These are phyloP conservation scores for Pycnonotus jocosus DNA, from an alignment of 2,113 vertebrate genomes.

Conservation along the genomic window DNA sequence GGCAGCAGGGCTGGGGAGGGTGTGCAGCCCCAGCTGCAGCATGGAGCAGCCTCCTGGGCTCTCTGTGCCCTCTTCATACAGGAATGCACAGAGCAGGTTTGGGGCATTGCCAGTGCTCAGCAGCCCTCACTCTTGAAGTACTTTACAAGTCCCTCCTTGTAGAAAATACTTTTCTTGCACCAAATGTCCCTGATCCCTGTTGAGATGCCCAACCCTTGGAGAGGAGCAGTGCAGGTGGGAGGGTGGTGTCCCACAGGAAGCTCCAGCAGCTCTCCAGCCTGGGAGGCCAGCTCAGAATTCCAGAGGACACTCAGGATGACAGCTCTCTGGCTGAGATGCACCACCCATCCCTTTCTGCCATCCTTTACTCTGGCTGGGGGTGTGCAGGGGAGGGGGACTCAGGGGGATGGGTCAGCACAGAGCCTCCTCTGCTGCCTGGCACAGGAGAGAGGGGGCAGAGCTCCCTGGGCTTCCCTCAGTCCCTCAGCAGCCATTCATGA, in stretches of 20 bases:
- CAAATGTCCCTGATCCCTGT: not conserved
- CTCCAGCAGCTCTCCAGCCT: not conserved
- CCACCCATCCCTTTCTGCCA: not conserved
- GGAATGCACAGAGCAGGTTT: not conserved
- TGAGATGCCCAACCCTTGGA: fast-evolving
- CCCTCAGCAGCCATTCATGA: not conserved
- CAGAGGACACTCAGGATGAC: not conserved
- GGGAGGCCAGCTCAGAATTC: not conserved
- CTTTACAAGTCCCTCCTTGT: not conserved
- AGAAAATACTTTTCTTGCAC: not conserved
- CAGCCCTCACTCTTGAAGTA: not conserved
- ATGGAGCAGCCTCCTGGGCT: not conserved
- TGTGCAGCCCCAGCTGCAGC: not conserved
- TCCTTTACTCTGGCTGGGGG: not conserved
- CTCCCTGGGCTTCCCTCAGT: not conserved
- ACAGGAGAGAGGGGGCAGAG: not conserved
- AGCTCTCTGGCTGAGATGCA: not conserved
- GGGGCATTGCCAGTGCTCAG: not conserved
- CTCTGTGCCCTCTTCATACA: not conserved
- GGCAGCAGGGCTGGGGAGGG: not conserved
- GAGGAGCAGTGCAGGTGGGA: not conserved
- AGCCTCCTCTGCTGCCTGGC: not conserved
- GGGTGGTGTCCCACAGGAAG: not conserved
- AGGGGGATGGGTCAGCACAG: not conserved
- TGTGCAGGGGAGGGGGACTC: not conserved